Conservation (phyloP, 1,140 invertebrate species). For the Brachionus angularis region DNA sequence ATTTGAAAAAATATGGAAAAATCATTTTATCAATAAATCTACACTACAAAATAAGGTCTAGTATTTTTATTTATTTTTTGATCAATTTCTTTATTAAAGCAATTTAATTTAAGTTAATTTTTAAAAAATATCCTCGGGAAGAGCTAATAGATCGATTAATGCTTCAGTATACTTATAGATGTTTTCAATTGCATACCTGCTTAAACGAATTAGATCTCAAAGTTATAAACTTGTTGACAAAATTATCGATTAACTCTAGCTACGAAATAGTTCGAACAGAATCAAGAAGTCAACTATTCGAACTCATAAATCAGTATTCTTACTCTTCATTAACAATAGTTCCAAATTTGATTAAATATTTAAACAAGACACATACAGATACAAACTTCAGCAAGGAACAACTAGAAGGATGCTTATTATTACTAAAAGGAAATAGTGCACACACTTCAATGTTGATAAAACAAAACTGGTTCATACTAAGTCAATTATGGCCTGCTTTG, state of each 20-base stretch:
- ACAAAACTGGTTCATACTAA: constrained; percentile 71
- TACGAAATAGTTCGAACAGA: constrained; percentile 62
- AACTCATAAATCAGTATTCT: constrained; percentile 60
- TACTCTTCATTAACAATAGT: constrained; percentile 64
- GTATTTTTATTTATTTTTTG: no score
- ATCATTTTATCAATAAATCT: constrained; percentile 42
- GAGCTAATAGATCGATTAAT: constrained; percentile 19
- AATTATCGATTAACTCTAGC: constrained; percentile 34
- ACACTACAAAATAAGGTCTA: constrained; percentile 42
- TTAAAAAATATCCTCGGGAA: constrained; percentile 37
- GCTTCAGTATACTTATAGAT: constrained; percentile 27
- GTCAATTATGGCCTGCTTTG: constrained; percentile 67
- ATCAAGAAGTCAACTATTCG: constrained; percentile 65
- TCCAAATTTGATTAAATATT: constrained; percentile 64
- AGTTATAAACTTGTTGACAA: constrained; percentile 66
- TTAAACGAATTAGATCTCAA: constrained; percentile 66
- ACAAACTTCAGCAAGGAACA: constrained; percentile 62
- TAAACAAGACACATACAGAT: constrained; percentile 56
- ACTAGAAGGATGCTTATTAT: constrained; percentile 70
- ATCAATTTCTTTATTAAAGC: no score
- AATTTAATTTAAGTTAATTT: constrained; percentile 13
- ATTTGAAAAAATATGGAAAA: constrained; percentile 40
- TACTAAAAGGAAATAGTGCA: constrained; percentile 66
- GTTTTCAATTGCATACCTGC: constrained; percentile 25
- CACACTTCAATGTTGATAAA: constrained; percentile 65